Evolutionary conservation across 2,113 vertebrate species (phyloP), one percentile per base, ranked within the genome.

Genomic region (Syngnathoides biaculeatus): DNA sequence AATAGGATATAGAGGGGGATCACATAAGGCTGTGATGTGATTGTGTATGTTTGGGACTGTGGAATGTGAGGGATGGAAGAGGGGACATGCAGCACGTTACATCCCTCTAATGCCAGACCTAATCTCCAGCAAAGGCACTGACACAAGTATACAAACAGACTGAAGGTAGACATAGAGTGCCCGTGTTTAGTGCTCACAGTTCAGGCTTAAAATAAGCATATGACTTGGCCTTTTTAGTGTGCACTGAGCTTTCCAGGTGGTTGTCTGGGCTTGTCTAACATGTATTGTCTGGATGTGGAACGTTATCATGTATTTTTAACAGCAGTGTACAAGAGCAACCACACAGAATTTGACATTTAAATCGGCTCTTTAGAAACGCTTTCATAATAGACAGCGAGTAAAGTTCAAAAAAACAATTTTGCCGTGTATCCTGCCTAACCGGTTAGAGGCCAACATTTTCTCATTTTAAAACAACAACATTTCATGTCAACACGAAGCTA

Each of bases 91-190:
- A 83, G 73, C 68, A 71, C 65, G 73, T 76, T 83, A 78, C 83
- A 78, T 84, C 80, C 83, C 83, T 80, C 67, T 76, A 88, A 87
- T 85, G 84, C 82, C 77, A 76, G 24, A 64, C 45, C 66, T 90
- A 86, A 87, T 90, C 84, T 82, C 81, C 65, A 77, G 80, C 79
- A 67, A 79, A 69, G 72, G 77, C 70, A 74, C 60, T 47, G 22
- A 77, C 69, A 77, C 69, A 77, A 69, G 59, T 74, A 40, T 43
- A 55, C 13, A 47, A 24, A 50, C 65, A 38, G 66, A 76, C 30
- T 71, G 68, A 56, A 30, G 17, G 3, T 45, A 50, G 43, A n/a
- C 63, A n/a, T 30, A 19, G 1, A 15, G 2, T n/a, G 8, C 8
- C 39, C 11, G 19, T 43, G 39, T 62, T 62, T 62, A 7, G 52